Evolutionary conservation across 2,113 vertebrate genomes (phyloP).

Genomic region (Brachionichthys hirsutus): DNA sequence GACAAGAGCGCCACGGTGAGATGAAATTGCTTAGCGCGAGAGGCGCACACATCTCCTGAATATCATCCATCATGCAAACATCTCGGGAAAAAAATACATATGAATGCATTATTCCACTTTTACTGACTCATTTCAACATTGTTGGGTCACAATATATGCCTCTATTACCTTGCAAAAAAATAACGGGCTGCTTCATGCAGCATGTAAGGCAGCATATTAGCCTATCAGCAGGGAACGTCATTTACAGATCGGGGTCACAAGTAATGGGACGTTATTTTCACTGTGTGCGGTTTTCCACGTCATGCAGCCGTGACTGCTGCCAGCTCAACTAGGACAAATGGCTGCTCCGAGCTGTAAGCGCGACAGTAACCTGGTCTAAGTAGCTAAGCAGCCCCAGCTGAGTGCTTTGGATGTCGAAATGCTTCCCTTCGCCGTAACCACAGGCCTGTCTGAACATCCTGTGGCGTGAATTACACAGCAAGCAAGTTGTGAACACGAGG

Average conservation of each 20-base stretch:
- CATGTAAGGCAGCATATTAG: constrained; percentile 52
- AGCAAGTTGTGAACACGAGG: constrained; percentile 12
- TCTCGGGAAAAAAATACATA: constrained; percentile 42
- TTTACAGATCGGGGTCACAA: constrained; percentile 65
- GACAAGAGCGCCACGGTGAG: constrained; percentile 27
- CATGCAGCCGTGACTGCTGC: constrained; percentile 30
- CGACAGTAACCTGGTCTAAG: constrained; percentile 48
- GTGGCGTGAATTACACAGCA: constrained; percentile 1
- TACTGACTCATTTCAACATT: constrained; percentile 40
- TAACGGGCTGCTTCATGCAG: constrained; percentile 22
- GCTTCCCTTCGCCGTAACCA: constrained; percentile 27
- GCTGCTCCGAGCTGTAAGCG: constrained; percentile 49
- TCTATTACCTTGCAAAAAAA: constrained; percentile 39
- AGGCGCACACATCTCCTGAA: constrained; percentile 18
- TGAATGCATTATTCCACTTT: constrained; percentile 64
- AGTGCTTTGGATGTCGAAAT: constrained; percentile 30
- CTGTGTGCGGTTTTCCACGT: constrained; percentile 73
- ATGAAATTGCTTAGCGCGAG: constrained; percentile 38
- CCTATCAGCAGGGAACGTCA: constrained; percentile 55
- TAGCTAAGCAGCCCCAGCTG: constrained; percentile 52
- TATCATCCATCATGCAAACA: constrained; percentile 68
- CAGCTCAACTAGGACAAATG: constrained; percentile 61
- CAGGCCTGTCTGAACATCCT: too few species aligned
- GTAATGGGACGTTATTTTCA: constrained; percentile 76
- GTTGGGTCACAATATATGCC: constrained; percentile 35